phyloP scores from a whole-genome alignment of 2,113 vertebrate genomes.

The Lucifuga dentata region DNA sequence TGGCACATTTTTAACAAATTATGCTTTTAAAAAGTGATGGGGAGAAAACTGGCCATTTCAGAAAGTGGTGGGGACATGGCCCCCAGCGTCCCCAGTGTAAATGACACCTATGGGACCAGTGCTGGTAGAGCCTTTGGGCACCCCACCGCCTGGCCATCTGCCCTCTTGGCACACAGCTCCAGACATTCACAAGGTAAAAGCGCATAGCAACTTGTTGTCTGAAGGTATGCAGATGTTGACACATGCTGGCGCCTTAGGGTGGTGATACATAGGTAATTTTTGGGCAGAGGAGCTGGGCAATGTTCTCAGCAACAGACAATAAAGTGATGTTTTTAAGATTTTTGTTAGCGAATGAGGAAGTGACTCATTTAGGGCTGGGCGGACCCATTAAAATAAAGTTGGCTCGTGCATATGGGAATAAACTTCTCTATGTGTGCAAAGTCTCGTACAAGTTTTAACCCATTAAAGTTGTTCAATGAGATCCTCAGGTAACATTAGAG shows the following conservation, averaged over 20 bases:
- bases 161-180: conserved; percentile 49
- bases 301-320: conserved; percentile 31
- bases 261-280: conserved; percentile 32
- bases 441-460: conserved; percentile 21
- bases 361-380: conserved; percentile 13
- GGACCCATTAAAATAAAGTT: no score
- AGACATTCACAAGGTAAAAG: conserved; percentile 69
- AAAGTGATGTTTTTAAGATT: conserved; percentile 46
- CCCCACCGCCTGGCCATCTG: conserved; percentile 50
- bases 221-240: conserved; percentile 73
- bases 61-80: no score
- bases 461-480: conserved; percentile 28
- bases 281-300: no score
- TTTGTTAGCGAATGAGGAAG: conserved; percentile 15
- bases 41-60: no score
- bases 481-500: neutral
- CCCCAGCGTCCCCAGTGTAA: no score
- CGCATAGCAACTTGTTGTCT: conserved; percentile 53
- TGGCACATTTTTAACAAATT: no score
- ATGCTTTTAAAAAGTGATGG: no score
- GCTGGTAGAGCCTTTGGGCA: conserved; percentile 53
- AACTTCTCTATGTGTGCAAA: no score
- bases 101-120: no score
- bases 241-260: conserved; percentile 56
- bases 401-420: no score